A percentile compares a stretch with the other conserved stretches of the same genome.
Conservation (phyloP, 2,113 vertebrate genomes). For the Aldabrachelys gigantea region DNA sequence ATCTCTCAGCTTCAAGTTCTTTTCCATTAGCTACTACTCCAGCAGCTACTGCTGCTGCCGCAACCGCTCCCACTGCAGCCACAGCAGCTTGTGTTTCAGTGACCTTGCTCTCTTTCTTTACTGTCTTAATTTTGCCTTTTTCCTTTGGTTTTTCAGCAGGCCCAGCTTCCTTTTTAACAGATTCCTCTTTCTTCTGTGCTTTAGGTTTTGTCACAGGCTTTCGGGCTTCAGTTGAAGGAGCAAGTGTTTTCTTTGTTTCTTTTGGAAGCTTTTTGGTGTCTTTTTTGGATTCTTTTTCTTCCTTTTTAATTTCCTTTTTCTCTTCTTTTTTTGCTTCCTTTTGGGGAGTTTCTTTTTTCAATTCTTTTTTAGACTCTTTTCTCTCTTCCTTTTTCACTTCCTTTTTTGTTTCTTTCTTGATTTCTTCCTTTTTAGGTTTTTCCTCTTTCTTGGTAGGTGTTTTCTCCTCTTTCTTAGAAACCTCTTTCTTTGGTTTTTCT, state of each 20-base stretch:
- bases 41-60: constrained; percentile 38
- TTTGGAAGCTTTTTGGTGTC: constrained; percentile 86
- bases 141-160: constrained; percentile 86
- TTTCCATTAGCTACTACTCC: constrained; percentile 58
- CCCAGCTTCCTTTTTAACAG: constrained; percentile 83
- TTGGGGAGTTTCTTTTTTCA: constrained; percentile 84
- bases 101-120: constrained; percentile 87
- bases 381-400: constrained; percentile 88
- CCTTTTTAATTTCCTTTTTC: constrained; percentile 89
- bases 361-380: constrained; percentile 80
- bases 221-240: constrained; percentile 80
- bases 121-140: constrained; percentile 86
- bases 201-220: constrained; percentile 88
- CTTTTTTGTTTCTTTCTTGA: constrained; percentile 85
- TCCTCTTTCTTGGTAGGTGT: constrained; percentile 80
- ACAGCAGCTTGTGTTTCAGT: constrained; percentile 67
- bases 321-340: constrained; percentile 86
- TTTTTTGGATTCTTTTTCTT: constrained; percentile 91
- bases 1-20: constrained; percentile 86
- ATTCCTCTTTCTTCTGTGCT: constrained; percentile 87
- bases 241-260: constrained; percentile 85
- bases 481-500: constrained; percentile 85
- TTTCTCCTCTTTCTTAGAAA: constrained; percentile 81
- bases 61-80: constrained; percentile 41
- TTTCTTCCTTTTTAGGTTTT: constrained; percentile 85